Base-by-base conservation (phyloP, 2,888 invertebrate genomes). In the Perizoma affinitatum region DNA sequence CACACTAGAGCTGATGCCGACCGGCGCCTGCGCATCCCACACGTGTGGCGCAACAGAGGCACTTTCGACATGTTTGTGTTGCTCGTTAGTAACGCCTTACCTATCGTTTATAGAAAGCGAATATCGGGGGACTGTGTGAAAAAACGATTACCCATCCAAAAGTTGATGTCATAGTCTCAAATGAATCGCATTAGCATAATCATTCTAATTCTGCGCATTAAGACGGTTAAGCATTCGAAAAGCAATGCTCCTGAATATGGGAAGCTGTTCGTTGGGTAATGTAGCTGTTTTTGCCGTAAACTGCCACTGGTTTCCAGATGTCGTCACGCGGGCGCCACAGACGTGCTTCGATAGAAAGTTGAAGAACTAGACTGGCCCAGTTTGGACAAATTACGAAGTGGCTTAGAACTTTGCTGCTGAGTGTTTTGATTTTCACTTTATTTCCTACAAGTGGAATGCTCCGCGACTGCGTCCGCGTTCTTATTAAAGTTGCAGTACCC, bases 31-130 rank as follows among this genome's bases (percentile, higher is more conserved):
- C 80, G 79, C 88, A 90, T 90, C 90, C 91, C 90, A 91, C 91
- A 89, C 90, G 74, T 86, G 82, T 91, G 90, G 87, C 88, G 90
- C 83, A 90, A 92, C 86, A 80, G 88, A 86, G 84, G 88, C 87
- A 87, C 86, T 90, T 90, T 90, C 89, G 79, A 86, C 87, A 88
- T 88, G 85, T 90, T 90, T 91, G 87, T 80, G 68, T 79, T 82
- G 75, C 79, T 83, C 74, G 81, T 90, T 90, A 90, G 87, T 77
- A 80, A 78, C 79, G 82, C 78, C 79, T 82, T 79, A 80, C 73
- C 79, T 83, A 84, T 82, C 77, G 82, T 84, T 86, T 83, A 84
- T 83, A 83, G 82, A 84, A 87, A 86, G 82, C 83, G 80, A 87
- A 88, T 84, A 76, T 78, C 67, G 61, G 73, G 69, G 74, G 67